These are phyloP conservation scores for Tautogolabrus adspersus DNA, from an alignment of 2,113 vertebrate genomes.

Conservation along the genomic window DNA sequence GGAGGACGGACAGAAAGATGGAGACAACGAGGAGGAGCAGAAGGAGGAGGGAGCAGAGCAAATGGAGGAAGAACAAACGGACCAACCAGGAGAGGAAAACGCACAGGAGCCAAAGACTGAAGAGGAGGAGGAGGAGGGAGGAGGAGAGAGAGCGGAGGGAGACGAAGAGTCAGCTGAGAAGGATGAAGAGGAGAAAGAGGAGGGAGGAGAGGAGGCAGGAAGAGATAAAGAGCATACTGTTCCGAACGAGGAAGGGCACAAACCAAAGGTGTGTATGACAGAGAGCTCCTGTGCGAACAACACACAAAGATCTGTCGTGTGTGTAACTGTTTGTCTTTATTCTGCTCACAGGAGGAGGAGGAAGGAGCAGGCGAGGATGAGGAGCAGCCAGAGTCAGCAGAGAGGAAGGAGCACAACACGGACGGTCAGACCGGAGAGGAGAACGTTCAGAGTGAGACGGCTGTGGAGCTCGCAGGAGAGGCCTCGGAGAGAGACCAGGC, in stretches of 20 bases:
- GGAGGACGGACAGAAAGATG: conserved; percentile 73
- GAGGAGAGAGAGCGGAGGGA: conserved; percentile 60
- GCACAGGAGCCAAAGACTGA: conserved; percentile 66
- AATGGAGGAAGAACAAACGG: conserved; percentile 66
- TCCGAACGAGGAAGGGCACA: conserved; percentile 81
- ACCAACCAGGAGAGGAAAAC: conserved; percentile 74
- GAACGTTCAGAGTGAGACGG: conserved; percentile 91
- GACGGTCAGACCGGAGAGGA: conserved; percentile 90
- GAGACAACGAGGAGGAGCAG: conserved; percentile 48
- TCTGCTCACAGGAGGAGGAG: conserved; percentile 71
- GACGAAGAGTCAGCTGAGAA: conserved; percentile 67
- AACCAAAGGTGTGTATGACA: conserved; percentile 85
- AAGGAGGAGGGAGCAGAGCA: conserved; percentile 41
- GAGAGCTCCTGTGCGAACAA: background rate
- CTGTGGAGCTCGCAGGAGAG: conserved; percentile 91
- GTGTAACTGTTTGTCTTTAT: background rate
- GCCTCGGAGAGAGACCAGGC: conserved; percentile 90
- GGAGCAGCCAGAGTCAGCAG: conserved; percentile 78
- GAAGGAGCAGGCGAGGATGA: conserved; percentile 80
- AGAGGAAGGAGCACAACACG: conserved; percentile 89
- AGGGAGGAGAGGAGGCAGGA: conserved; percentile 67
- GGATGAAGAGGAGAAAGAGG: conserved; percentile 74
- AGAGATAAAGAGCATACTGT: conserved; percentile 68
- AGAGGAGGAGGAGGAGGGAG: conserved; percentile 65
- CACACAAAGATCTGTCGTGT: background rate